These are phyloP conservation scores for Fregetta grallaria DNA, from an alignment of 2,113 vertebrate genomes.

Conservation along the genomic window DNA sequence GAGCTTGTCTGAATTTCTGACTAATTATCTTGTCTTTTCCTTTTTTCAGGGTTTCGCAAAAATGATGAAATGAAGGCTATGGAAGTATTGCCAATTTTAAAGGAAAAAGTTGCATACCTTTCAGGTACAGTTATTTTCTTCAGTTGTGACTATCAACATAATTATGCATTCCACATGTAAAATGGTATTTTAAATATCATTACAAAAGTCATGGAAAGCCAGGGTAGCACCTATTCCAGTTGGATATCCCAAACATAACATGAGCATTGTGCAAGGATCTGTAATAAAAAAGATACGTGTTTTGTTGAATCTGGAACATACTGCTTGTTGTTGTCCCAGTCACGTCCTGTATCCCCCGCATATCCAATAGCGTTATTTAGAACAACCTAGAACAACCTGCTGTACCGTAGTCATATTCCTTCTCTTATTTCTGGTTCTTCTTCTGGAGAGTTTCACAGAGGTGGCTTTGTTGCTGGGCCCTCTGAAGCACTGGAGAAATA, in stretches of 20 bases:
- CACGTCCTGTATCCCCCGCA: accelerated
- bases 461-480: background rate
- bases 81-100: constrained; percentile 95
- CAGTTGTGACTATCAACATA: background rate
- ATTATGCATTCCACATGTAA: background rate
- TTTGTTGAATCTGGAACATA: background rate
- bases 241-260: background rate
- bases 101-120: constrained; percentile 96
- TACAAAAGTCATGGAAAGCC: background rate
- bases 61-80: constrained; percentile 98
- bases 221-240: background rate
- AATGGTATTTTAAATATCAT: background rate
- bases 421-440: background rate
- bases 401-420: background rate
- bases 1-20: background rate
- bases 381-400: background rate
- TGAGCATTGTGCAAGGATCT: background rate
- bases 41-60: constrained; percentile 91
- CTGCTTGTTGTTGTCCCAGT: background rate
- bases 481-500: background rate
- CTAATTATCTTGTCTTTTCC: constrained; percentile 8
- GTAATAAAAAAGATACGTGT: background rate
- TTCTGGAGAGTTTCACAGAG: background rate
- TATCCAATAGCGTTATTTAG: background rate
- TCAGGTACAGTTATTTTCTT: constrained; percentile 82